phyloP scores from a whole-genome alignment of 2,888 invertebrate species.

The Hermodice carunculata region DNA sequence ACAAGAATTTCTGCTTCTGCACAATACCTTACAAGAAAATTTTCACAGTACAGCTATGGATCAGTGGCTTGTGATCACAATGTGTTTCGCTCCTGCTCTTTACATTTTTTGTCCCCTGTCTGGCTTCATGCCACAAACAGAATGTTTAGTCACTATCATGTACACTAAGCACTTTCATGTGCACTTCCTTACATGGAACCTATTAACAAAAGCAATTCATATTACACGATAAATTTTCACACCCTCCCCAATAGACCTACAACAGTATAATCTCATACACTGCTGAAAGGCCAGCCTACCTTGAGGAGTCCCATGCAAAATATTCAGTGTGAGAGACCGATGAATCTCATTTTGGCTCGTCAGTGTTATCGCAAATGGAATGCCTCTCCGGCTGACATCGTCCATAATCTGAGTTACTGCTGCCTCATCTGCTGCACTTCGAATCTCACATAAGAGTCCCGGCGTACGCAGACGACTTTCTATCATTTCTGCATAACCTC shows the following conservation, averaged over 20 bases:
- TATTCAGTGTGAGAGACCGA: constrained; percentile 88
- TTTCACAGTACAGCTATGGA: no score
- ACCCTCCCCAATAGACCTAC: neutral
- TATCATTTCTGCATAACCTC: constrained; percentile 29
- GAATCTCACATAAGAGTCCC: constrained; percentile 15
- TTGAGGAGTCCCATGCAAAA: constrained; percentile 87
- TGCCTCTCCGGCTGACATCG: constrained; percentile 89
- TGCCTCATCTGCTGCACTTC: constrained; percentile 7
- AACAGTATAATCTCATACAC: no score
- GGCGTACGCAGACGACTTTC: constrained; percentile 22
- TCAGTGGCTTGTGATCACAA: no score
- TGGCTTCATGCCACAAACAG: no score
- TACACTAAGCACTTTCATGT: no score
- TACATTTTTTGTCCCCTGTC: no score
- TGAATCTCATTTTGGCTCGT: constrained; percentile 88
- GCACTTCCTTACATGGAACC: no score
- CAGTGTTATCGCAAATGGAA: constrained; percentile 89
- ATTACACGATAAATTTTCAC: neutral
- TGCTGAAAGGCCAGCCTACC: constrained; percentile 73
- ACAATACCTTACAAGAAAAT: no score
- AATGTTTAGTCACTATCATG: no score
- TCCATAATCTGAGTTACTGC: constrained; percentile 73
- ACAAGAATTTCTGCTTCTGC: no score
- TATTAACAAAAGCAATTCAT: no score
- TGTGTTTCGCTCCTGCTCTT: no score